Evolutionary conservation across 2,113 vertebrate species (phyloP), one percentile per base, ranked within the genome.

Genomic region (Hiodon alosoides): DNA sequence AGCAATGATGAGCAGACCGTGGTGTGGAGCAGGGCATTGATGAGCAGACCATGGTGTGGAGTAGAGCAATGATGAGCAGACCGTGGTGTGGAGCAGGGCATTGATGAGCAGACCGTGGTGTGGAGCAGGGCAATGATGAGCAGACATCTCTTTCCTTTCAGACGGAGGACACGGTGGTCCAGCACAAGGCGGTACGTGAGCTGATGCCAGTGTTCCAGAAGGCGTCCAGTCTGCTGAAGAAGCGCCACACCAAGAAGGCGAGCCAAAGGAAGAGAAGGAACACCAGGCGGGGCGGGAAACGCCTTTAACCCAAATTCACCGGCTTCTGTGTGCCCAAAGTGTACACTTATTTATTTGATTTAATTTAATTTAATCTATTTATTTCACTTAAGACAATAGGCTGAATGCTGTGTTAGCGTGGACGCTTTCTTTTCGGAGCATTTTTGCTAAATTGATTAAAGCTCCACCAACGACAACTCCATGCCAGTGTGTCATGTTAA

Each of bases 341-440:
- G 60, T 71, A 59, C 57, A 70, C 57, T 70, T 8, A 11, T 13
- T 68, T 68, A 48, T 5, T 52, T 51, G 53, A 69, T 69, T 69
- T 55, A 4, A 69, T 68, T 7, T 71, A 9, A 57, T 71, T 71
- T 71, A 71, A 71, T 48, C 6, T 71, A 71, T 71, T 71, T 71
- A 71, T 71, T 70, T 71, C 31, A 31, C 31, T 31, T 31, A 31
- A 31, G 31, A 31, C 31, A 31, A 31, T 31, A 31, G 31, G 31
- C 31, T 31, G 31, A 31, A 31, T 31, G 31, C 31, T 31, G 31
- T 31, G 31, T 31, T 31, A 31, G 31, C 31, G 70, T 58, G 54
- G 70, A 59, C 46, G 46, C 13, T 46, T 71, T 71, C 55, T 59
- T 59, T 69, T 60, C 60, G 58, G 70, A 54, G 60, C 70, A 59